Evolutionary conservation across 2,113 vertebrate genomes (phyloP).

Genomic region (Nerophis lumbriciformis): DNA sequence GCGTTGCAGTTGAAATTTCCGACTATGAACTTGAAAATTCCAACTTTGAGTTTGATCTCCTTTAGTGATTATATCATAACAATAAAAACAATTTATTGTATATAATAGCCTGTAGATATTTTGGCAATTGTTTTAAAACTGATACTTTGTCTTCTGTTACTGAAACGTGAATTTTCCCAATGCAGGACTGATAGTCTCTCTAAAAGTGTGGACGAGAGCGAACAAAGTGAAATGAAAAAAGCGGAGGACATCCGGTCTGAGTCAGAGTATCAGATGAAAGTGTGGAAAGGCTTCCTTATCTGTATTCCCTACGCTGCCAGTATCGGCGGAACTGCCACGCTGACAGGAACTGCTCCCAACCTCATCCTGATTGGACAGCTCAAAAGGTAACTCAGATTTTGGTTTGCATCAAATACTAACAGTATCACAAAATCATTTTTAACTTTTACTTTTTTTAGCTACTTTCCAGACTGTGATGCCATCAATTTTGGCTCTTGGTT

Average conservation of each 20-base stretch:
- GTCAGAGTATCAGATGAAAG: constrained; percentile 78
- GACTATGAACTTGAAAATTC: too few relatives aligned
- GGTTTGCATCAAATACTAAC: background rate
- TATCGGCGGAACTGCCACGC: constrained; percentile 90
- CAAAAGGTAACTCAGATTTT: constrained; percentile 72
- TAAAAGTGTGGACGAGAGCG: constrained; percentile 14
- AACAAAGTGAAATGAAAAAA: constrained; percentile 66
- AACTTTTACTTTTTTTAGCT: constrained; percentile 68
- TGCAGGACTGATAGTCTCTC: too few relatives aligned
- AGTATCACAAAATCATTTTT: background rate
- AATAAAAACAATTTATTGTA: too few relatives aligned
- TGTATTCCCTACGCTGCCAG: constrained; percentile 93
- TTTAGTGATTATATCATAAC: too few relatives aligned
- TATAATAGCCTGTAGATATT: too few relatives aligned
- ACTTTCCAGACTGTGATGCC: constrained; percentile 89
- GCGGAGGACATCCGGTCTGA: constrained; percentile 73
- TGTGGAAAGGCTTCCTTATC: constrained; percentile 97
- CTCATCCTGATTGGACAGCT: constrained; percentile 94
- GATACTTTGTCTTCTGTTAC: too few relatives aligned
- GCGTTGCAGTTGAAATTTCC: too few relatives aligned
- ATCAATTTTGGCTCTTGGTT: constrained; percentile 98
- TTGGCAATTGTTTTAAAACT: too few relatives aligned
- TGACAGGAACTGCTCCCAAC: constrained; percentile 92
- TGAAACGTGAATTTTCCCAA: too few relatives aligned
- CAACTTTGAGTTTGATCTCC: too few relatives aligned